Evolutionary conservation across 1,140 invertebrate genomes (phyloP).

Genomic region (Trachelipus rathkii): DNA sequence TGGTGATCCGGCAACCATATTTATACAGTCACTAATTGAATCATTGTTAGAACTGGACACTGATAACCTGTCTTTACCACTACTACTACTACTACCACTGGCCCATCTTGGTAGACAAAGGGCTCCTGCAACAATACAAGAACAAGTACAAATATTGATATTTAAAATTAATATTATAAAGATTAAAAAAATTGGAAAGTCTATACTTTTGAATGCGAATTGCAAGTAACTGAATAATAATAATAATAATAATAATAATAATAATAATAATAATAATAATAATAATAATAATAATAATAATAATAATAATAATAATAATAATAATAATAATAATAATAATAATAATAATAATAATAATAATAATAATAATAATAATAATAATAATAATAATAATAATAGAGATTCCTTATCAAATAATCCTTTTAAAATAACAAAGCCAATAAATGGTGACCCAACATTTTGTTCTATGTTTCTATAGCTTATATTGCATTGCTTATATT

Average conservation of each 20-base stretch:
- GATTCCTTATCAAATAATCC: too few species aligned
- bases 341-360: not conserved
- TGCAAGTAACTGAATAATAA: too few species aligned
- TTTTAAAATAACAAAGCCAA: too few species aligned
- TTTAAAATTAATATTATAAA: too few species aligned
- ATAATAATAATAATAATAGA: not conserved
- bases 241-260: not conserved
- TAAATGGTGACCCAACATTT: too few species aligned
- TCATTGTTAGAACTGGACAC: not conserved
- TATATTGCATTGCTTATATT: too few species aligned
- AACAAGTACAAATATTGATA: not conserved
- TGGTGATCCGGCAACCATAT: not conserved
- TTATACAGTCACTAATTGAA: not conserved
- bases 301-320: not conserved
- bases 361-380: constrained; percentile 1
- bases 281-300: not conserved
- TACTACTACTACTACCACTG: constrained; percentile 69
- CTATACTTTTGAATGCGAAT: too few species aligned
- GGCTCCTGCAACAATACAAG: constrained; percentile 58
- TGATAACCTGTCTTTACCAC: constrained; percentile 42
- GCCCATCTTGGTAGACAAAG: constrained; percentile 78
- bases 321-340: not conserved
- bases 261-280: not conserved
- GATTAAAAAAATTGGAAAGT: too few species aligned
- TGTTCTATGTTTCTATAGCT: too few species aligned